phyloP scores from a whole-genome alignment of 2,888 invertebrate genomes.

The Azorinus chamasolen region DNA sequence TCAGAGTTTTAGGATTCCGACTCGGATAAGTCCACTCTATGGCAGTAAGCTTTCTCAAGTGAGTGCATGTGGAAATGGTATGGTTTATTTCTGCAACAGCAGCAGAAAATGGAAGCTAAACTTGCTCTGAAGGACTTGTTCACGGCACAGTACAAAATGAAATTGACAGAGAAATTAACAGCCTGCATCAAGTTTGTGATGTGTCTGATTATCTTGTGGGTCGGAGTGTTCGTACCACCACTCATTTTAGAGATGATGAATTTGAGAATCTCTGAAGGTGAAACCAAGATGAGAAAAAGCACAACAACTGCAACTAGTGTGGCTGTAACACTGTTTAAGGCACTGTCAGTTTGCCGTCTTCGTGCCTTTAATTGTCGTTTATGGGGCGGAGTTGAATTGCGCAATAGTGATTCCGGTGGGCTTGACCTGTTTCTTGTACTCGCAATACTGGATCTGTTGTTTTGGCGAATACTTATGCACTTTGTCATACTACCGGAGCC shows the following conservation, averaged over 20 bases:
- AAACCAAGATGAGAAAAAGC: constrained; percentile 83
- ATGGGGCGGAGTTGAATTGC: constrained; percentile 39
- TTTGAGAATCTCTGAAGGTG: constrained; percentile 83
- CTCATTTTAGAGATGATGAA: constrained; percentile 71
- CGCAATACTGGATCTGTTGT: constrained; percentile 5
- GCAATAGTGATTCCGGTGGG: constrained; percentile 26
- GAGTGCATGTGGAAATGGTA: constrained; percentile 37
- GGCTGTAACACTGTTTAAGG: constrained; percentile 83
- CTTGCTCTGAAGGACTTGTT: constrained; percentile 94
- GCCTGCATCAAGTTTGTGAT: constrained; percentile 84
- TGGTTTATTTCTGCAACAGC: constrained; percentile 49
- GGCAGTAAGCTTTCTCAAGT: constrained; percentile 61
- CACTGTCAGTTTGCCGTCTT: constrained; percentile 74
- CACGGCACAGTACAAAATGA: constrained; percentile 97
- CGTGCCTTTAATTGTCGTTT: constrained; percentile 56
- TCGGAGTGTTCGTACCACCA: constrained; percentile 47
- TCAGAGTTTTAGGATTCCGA: constrained; percentile 45
- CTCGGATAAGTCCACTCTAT: constrained; percentile 55
- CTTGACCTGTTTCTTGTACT: constrained; percentile 21
- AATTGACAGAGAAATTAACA: constrained; percentile 89
- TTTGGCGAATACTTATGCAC: constrained; percentile 3
- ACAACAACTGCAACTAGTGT: constrained; percentile 84
- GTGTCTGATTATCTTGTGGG: constrained; percentile 57
- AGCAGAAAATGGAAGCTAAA: constrained; percentile 71
- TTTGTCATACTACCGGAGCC: constrained; percentile 29